Conservation (phyloP, 2,797 vertebrate species). For the Ceyx erithaca region DNA sequence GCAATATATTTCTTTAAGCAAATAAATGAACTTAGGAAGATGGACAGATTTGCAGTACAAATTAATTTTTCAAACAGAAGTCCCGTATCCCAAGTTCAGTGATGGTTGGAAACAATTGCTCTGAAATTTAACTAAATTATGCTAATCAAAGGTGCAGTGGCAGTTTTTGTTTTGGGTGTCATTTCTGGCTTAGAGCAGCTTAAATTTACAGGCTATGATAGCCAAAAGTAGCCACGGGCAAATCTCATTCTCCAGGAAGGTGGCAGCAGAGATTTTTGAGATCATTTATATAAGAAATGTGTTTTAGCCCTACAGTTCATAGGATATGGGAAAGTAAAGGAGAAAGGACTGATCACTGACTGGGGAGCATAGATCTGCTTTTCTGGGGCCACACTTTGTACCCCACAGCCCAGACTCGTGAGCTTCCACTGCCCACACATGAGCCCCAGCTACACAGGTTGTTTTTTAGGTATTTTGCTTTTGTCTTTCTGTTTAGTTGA, state of each 20-base stretch:
- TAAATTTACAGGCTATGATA: conserved; percentile 41
- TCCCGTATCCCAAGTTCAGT: background rate
- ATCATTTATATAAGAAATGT: background rate
- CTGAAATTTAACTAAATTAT: background rate
- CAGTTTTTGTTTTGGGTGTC: background rate
- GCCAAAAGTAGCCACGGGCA: background rate
- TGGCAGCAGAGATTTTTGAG: background rate
- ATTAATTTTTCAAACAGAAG: background rate
- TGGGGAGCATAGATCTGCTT: background rate
- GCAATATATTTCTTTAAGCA: background rate
- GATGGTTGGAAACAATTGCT: background rate
- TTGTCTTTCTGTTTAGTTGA: background rate
- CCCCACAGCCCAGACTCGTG: background rate
- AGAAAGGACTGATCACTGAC: background rate
- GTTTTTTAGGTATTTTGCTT: background rate
- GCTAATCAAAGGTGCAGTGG: background rate
- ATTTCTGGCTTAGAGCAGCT: background rate
- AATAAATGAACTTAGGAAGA: background rate
- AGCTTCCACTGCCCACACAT: background rate
- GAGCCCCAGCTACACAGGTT: background rate
- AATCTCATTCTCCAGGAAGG: background rate
- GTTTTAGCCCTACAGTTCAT: background rate
- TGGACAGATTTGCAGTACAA: background rate
- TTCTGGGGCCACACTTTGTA: background rate
- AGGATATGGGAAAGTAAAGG: background rate